Percentiles rank a stretch among this genome's conserved stretches.
Conservation (phyloP, 2,888 invertebrate species). For the Oscheius onirici region DNA sequence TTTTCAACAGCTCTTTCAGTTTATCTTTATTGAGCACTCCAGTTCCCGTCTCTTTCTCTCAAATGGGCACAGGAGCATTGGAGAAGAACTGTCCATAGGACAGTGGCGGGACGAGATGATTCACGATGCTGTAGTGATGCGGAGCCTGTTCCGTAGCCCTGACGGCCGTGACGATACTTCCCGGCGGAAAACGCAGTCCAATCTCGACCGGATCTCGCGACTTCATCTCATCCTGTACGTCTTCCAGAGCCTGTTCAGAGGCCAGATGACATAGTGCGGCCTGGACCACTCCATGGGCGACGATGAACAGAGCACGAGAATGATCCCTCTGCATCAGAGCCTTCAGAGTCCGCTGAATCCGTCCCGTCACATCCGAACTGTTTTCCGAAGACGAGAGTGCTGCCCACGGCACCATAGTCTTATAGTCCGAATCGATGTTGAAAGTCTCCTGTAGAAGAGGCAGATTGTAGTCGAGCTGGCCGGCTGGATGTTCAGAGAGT, state of each 20-base stretch:
- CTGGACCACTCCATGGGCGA: constrained; percentile 24
- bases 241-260: background rate
- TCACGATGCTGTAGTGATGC: constrained; percentile 10
- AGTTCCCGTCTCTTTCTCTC: too few species aligned
- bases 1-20: too few species aligned
- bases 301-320: constrained; percentile 19
- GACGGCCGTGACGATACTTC: constrained; percentile 23
- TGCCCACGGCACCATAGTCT: background rate
- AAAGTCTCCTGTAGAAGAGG: constrained; percentile 16
- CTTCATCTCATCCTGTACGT: background rate
- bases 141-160: constrained; percentile 4
- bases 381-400: background rate
- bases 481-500: constrained; percentile 29
- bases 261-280: background rate
- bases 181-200: constrained; percentile 31
- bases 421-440: constrained; percentile 32
- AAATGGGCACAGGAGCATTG: constrained; percentile 3
- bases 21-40: too few species aligned
- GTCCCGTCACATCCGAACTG: background rate
- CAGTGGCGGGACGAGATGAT: constrained; percentile 29
- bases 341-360: background rate
- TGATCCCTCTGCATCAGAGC: background rate
- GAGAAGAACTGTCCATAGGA: constrained; percentile 27
- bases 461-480: background rate
- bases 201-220: constrained; percentile 2